Conservation (phyloP, 2,113 vertebrate genomes). For the Perognathus longimembris region DNA sequence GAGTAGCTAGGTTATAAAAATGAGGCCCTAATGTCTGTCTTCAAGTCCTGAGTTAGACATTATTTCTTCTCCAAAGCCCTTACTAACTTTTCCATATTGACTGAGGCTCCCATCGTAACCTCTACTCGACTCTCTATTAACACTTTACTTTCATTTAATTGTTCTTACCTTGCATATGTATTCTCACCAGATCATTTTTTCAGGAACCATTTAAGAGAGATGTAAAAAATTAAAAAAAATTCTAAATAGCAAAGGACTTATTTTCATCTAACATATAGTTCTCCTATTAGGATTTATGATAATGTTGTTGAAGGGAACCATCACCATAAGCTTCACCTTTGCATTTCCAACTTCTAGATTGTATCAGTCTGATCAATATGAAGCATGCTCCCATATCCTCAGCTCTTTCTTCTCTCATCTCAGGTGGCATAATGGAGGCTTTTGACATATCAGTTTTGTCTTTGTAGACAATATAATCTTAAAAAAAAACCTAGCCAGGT, state of each 20-base stretch:
- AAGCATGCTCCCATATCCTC: neutral
- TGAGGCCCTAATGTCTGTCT: too few species aligned
- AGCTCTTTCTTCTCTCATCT: neutral
- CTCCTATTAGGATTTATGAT: neutral
- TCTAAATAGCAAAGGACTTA: neutral
- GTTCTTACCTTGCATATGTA: neutral
- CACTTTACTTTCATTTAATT: neutral
- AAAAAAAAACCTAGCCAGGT: conserved; percentile 1
- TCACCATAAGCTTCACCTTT: neutral
- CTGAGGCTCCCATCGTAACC: too few species aligned
- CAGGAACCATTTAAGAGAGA: neutral
- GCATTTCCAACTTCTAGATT: neutral
- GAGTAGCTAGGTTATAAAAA: too few species aligned
- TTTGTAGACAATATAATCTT: neutral
- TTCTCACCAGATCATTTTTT: neutral
- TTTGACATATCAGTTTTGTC: neutral
- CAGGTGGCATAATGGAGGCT: neutral
- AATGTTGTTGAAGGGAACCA: conserved; percentile 9
- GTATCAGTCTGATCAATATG: neutral
- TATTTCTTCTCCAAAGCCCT: neutral
- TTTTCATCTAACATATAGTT: neutral
- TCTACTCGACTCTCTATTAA: neutral
- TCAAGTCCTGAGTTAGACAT: neutral
- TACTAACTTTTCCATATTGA: neutral
- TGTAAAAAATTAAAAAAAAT: neutral